Evolutionary conservation across 1,140 invertebrate species (phyloP).

Genomic region (Drosophila sp.): DNA sequence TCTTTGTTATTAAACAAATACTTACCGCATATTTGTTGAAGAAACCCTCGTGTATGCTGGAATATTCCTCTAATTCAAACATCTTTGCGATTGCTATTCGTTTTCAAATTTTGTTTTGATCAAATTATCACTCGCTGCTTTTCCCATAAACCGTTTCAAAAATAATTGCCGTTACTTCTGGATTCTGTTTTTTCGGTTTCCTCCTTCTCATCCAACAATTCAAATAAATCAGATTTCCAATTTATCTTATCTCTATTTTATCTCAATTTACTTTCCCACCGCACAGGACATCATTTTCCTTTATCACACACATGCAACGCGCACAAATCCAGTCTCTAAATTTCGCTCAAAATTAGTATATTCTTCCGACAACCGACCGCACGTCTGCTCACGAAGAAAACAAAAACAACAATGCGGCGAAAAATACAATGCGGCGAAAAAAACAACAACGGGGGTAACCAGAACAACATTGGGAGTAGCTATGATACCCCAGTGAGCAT

Average conservation of each 20-base stretch:
- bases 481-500: background rate
- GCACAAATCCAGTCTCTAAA: background rate
- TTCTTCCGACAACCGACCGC: slow-evolving; percentile 1
- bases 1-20: slow-evolving; percentile 46
- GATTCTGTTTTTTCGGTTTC: background rate
- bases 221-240: background rate
- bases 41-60: slow-evolving; percentile 79
- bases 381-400: slow-evolving; percentile 3
- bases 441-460: background rate
- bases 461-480: too few relatives aligned
- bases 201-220: background rate
- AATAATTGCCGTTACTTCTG: background rate
- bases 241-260: background rate
- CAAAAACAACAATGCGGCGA: background rate
- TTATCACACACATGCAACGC: slow-evolving; percentile 12
- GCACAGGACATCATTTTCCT: background rate
- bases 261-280: background rate
- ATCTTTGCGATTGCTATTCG: slow-evolving; percentile 49
- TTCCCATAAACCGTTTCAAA: slow-evolving; percentile 28
- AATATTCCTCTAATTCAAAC: slow-evolving; percentile 82
- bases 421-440: too few relatives aligned
- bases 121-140: slow-evolving; percentile 32
- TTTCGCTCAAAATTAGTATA: background rate
- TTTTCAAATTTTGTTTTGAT: slow-evolving; percentile 69
- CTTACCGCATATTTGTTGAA: slow-evolving; percentile 82